phyloP scores from a whole-genome alignment of 2,113 vertebrate genomes.

The Laticauda laticaudata region DNA sequence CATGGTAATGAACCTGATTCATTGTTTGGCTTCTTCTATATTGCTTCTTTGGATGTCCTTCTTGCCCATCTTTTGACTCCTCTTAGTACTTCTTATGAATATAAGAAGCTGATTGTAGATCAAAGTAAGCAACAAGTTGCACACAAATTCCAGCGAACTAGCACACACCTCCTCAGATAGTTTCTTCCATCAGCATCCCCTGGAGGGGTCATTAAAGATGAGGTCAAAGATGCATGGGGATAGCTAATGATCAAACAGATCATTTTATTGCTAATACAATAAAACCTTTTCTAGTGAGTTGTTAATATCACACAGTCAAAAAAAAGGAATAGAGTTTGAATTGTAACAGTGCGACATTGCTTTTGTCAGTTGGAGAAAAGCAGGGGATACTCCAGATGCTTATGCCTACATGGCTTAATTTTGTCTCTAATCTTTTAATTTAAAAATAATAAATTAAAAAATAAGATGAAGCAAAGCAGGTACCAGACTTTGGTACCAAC shows the following conservation, averaged over 20 bases:
- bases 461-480: not conserved
- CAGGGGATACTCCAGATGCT: not conserved
- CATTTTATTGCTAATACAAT: not conserved
- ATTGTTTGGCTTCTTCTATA: not conserved
- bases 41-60: not conserved
- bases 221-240: not conserved
- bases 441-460: not conserved
- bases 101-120: not conserved
- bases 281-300: not conserved
- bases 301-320: not conserved
- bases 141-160: not conserved
- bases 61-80: not conserved
- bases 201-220: not conserved
- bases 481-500: not conserved
- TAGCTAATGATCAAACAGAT: not conserved
- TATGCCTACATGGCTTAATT: not conserved
- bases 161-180: not conserved
- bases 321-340: not conserved
- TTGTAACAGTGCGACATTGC: not conserved
- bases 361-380: not conserved
- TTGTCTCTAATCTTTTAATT: not conserved
- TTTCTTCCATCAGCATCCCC: not conserved
- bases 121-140: not conserved
- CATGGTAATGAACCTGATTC: not conserved
- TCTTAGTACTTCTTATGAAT: not conserved